Evolutionary conservation across 2,888 invertebrate genomes (phyloP), one percentile per base, ranked within the genome.

Genomic region (Heteropelma amictum): DNA sequence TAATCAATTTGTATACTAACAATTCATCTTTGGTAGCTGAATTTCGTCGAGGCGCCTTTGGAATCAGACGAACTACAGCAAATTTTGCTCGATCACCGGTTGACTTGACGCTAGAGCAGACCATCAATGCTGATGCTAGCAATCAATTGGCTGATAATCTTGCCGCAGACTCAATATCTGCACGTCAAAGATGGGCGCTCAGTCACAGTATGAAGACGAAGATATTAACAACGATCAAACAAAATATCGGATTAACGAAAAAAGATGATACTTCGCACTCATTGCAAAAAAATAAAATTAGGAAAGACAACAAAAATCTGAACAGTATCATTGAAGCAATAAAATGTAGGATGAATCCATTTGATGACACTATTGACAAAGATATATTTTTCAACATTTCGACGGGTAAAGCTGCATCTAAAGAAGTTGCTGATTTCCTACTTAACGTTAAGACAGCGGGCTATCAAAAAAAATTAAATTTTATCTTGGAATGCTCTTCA

Each of bases 261-360:
- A 76, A 68, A 77, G 83, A 84, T 79, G 83, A 84, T 81, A 83
- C 77, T 45, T 78, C 76, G n/a, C n/a, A n/a, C n/a, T n/a, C n/a
- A n/a, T n/a, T n/a, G n/a, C n/a, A n/a, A n/a, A n/a, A n/a, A n/a
- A 53, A 8, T 8, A 30, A 8, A 30, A 30, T 30, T 6, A 30
- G 4, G 30, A 30, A 30, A 30, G 30, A 30, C 30, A 30, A 30
- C 4, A 30, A 4, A 8, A 67, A 26, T 45, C 30, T 30, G 4
- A 4, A 30, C 30, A 30, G 30, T 30, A 30, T n/a, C n/a, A n/a
- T n/a, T n/a, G n/a, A n/a, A n/a, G n/a, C n/a, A n/a, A n/a, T n/a
- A n/a, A n/a, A n/a, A n/a, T n/a, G n/a, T n/a, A n/a, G n/a, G n/a
- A n/a, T n/a, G n/a, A n/a, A n/a, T n/a, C n/a, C n/a, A n/a, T 40